Conservation (phyloP, 2,113 vertebrate genomes). For the Mixornis gularis region DNA sequence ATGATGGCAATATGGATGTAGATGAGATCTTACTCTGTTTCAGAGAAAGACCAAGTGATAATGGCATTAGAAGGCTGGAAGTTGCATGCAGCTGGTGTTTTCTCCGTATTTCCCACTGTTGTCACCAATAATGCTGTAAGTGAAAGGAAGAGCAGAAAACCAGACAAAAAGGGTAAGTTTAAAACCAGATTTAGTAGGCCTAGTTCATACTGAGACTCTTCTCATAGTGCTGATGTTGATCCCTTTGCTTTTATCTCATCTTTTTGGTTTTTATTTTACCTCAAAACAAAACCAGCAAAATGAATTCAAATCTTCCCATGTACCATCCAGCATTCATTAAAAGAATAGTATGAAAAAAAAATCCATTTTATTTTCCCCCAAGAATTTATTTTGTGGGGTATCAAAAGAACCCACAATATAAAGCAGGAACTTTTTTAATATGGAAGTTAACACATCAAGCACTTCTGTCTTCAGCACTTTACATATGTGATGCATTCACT, state of each 20-base stretch:
- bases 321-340: not conserved
- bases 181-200: not conserved
- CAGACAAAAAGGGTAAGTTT: not conserved
- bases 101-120: not conserved
- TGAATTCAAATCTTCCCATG: not conserved
- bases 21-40: not conserved
- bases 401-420: not conserved
- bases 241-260: not conserved
- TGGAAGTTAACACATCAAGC: fast-evolving
- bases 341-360: not conserved
- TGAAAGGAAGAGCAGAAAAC: not conserved
- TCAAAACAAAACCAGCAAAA: not conserved
- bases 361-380: not conserved
- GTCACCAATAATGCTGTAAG: not conserved
- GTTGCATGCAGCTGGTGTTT: not conserved
- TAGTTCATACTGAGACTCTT: not conserved
- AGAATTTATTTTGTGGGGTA: not conserved
- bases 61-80: not conserved
- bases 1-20: not conserved
- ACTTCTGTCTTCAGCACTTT: not conserved
- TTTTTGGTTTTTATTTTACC: not conserved
- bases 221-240: not conserved
- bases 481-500: not conserved
- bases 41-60: not conserved
- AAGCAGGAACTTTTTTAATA: not conserved